Evolutionary conservation across 2,113 vertebrate species (phyloP), one percentile per base, ranked within the genome.

Genomic region (Aix galericulata): DNA sequence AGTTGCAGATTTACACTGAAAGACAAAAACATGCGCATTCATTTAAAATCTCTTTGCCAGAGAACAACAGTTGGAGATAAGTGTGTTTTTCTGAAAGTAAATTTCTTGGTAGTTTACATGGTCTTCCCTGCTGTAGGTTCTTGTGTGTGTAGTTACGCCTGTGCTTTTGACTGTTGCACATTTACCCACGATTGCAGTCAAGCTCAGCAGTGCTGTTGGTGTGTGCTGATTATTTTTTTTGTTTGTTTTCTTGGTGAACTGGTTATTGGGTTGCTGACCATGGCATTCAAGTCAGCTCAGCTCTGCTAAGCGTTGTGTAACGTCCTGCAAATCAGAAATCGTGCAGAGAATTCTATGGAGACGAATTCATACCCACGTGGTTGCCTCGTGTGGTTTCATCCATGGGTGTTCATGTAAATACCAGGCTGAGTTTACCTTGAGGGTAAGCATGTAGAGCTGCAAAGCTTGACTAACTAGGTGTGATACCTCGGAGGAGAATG

Each of bases 391-490:
- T 62, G 64, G 53, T 90, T 92, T 83, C 71, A 86, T 0, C 23
- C 48, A 60, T 79, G 48, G 69, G 15, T 76, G 82, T 46, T 85
- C 62, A 52, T 95, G 71, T 91, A 95, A 94, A 44, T 85, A 72
- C 32, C 23, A 44, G 74, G 20, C 6, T 89, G 71, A 64, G 32
- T 82, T 91, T 89, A 79, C 82, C 85, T 79, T 82, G 27, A 36
- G 67, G 62, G 29, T 87, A 86, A 89, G 80, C 29, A 59, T 1
- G 3, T 23, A 72, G 32, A 72, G 23, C 75, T 93, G 88, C 27
- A 89, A 91, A 91, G 78, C 74, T 73, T 7, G 3, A 68, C 81
- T 85, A 69, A 27, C 29, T 46, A 88, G 58, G 20, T 73, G 48
- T 82, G 82, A 83, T 94, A 66, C 80, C 42, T 93, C 1, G 1